Percentiles rank a stretch among this genome's conserved stretches.
Evolutionary conservation across 1,140 invertebrate genomes (phyloP).

Genomic region (Brachionus paranguensis): DNA sequence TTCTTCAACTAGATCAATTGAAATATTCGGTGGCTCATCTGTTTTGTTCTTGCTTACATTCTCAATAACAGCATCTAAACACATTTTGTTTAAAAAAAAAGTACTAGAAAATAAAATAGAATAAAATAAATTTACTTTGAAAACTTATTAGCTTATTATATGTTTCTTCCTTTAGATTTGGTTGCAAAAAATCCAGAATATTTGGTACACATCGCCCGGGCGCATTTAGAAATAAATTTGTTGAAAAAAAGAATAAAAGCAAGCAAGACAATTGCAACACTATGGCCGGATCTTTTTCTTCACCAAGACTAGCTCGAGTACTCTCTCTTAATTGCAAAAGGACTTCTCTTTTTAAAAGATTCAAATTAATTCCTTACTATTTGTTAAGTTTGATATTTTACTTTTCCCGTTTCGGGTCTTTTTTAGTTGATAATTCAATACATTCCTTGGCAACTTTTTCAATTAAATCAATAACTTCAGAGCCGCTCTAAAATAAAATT

Average conservation of each 20-base stretch:
- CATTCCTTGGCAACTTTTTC: constrained; percentile 24
- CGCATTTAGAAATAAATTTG: constrained; percentile 73
- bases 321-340: constrained; percentile 64
- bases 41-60: constrained; percentile 7
- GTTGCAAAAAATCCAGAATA: constrained; percentile 59
- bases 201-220: constrained; percentile 81
- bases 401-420: constrained; percentile 31
- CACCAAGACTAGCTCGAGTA: neutral
- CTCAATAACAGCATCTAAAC: constrained; percentile 25
- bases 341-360: constrained; percentile 50
- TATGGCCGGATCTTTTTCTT: constrained; percentile 69
- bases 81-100: neutral
- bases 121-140: constrained; percentile 29
- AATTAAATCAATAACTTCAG: constrained; percentile 30
- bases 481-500: neutral
- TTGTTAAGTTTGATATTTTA: neutral
- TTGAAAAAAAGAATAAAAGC: constrained; percentile 72
- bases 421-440: constrained; percentile 21
- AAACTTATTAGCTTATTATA: constrained; percentile 4
- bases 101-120: neutral
- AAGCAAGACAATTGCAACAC: constrained; percentile 73
- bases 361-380: neutral
- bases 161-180: neutral
- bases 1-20: neutral
- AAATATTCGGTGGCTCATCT: neutral